phyloP scores from a whole-genome alignment of 2,888 invertebrate genomes.

The Vanessa cardui region DNA sequence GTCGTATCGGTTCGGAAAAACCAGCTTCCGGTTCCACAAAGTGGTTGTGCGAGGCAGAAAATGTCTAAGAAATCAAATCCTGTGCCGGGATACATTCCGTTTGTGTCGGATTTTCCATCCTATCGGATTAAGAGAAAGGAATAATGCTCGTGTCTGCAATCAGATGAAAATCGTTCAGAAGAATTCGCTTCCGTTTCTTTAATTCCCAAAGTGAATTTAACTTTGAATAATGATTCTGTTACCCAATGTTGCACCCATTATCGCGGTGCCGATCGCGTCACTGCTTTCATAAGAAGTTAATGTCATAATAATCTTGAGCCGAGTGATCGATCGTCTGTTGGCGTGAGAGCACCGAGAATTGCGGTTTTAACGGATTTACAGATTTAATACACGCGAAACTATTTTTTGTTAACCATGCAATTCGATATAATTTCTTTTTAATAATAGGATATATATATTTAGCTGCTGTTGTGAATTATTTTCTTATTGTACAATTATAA shows the following conservation, averaged over 20 bases:
- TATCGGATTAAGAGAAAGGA: no score
- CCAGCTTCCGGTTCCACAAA: no score
- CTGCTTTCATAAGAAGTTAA: slow-evolving; percentile 34
- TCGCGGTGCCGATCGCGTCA: slow-evolving; percentile 21
- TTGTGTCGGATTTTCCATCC: no score
- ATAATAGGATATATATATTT: neutral
- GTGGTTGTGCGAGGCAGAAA: no score
- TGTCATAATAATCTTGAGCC: slow-evolving; percentile 30
- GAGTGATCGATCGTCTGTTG: slow-evolving; percentile 46
- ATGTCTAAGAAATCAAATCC: no score
- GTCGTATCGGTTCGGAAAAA: no score
- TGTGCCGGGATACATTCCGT: no score
- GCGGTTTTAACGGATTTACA: slow-evolving; percentile 25
- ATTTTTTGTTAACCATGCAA: slow-evolving; percentile 7
- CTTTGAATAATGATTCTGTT: neutral
- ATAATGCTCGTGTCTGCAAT: no score
- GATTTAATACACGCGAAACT: slow-evolving; percentile 26
- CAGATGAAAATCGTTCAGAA: no score
- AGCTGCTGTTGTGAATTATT: neutral
- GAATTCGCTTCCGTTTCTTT: no score
- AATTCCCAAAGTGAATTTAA: no score
- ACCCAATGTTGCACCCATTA: slow-evolving; percentile 15
- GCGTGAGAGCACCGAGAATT: slow-evolving; percentile 39
- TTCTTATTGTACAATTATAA: neutral
- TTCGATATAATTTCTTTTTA: slow-evolving; percentile 5